These are phyloP conservation scores for Talpa occidentalis DNA, from an alignment of 2,113 vertebrate species.

Conservation along the genomic window DNA sequence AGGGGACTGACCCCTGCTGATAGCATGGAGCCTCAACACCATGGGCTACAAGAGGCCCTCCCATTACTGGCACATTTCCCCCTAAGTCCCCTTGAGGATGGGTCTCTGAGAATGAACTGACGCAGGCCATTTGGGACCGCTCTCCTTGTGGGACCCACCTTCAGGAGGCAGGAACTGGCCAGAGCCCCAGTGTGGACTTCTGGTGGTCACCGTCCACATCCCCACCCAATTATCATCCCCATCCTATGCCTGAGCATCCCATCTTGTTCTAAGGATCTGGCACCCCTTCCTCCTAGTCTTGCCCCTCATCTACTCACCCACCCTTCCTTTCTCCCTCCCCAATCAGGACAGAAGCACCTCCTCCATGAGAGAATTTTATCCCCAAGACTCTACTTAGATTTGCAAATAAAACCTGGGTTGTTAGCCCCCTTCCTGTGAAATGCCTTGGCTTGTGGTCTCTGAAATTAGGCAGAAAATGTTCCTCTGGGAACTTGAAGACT, in stretches of 20 bases:
- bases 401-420: background rate
- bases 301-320: no score
- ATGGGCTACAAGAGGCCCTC: no score
- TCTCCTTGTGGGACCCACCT: background rate
- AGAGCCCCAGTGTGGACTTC: background rate
- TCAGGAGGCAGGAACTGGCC: background rate
- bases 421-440: background rate
- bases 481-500: background rate
- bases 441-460: background rate
- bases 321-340: background rate
- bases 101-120: background rate
- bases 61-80: background rate
- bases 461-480: background rate
- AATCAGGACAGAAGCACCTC: background rate
- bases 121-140: no score
- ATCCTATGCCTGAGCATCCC: fast-evolving
- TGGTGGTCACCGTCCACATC: background rate
- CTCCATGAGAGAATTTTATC: background rate
- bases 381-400: background rate
- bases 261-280: background rate
- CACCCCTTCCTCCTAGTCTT: background rate
- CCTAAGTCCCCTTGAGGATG: background rate
- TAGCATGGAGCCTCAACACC: background rate
- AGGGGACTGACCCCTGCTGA: no score
- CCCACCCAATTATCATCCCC: background rate